These are phyloP conservation scores for Octodon degus DNA, from an alignment of 2,113 vertebrate species.

Conservation along the genomic window DNA sequence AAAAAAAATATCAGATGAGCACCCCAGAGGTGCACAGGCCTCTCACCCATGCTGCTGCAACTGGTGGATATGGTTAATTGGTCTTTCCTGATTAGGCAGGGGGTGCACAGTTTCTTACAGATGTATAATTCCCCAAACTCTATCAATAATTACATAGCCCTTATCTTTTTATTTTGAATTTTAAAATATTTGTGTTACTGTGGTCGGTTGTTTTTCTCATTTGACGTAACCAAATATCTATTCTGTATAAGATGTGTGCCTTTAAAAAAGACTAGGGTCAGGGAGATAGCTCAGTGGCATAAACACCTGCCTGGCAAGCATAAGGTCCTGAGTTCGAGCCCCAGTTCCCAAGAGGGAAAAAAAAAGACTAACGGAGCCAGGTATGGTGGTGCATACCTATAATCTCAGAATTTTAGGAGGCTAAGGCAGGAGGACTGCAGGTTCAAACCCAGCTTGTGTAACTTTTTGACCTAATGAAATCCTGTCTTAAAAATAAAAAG, in stretches of 20 bases:
- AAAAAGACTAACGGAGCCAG: neutral
- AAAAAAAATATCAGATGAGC: too few relatives aligned
- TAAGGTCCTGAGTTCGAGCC: too few relatives aligned
- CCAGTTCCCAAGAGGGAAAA: neutral
- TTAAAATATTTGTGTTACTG: slow-evolving; percentile 13
- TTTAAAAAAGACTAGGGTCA: slow-evolving; percentile 38
- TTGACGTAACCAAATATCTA: slow-evolving; percentile 30
- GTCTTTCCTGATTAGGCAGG: neutral
- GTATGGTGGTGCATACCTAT: neutral
- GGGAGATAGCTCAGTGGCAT: too few relatives aligned
- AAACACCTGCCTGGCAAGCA: too few relatives aligned
- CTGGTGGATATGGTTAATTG: neutral
- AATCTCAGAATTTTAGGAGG: neutral
- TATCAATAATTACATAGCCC: neutral
- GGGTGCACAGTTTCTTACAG: neutral
- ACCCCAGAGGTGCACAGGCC: neutral
- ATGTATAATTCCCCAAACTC: neutral
- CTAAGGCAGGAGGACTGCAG: neutral
- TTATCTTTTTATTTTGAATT: slow-evolving; percentile 27
- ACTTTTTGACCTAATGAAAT: neutral
- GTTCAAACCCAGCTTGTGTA: neutral
- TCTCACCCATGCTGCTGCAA: neutral
- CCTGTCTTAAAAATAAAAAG: neutral
- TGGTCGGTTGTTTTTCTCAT: neutral
- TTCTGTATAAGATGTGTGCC: slow-evolving; percentile 55